Conservation (phyloP, 2,888 invertebrate genomes). For the Ornithoptera alexandrae region DNA sequence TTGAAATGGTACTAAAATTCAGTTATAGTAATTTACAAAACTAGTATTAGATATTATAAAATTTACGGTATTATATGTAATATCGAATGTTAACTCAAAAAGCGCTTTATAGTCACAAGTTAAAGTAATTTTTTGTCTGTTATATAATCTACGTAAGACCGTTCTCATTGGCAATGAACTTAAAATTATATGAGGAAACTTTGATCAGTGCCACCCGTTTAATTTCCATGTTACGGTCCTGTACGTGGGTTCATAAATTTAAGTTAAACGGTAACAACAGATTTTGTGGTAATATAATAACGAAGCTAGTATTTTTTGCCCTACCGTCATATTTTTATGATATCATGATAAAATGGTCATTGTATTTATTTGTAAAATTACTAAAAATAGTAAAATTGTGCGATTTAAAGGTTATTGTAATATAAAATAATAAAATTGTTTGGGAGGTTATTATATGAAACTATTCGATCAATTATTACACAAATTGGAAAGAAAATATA, state of each 20-base stretch:
- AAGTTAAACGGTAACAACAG: constrained; percentile 21
- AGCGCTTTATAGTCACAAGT: not conserved
- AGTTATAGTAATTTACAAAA: not conserved
- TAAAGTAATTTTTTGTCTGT: not conserved
- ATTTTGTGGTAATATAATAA: constrained; percentile 1
- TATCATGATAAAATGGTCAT: not conserved
- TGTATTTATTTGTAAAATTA: too few species aligned
- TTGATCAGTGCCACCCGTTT: constrained; percentile 15
- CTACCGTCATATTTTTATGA: not conserved
- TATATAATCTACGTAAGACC: not conserved
- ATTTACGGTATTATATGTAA: not conserved
- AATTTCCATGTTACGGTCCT: constrained; percentile 23
- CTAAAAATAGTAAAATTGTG: too few species aligned
- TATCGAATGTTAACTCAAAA: not conserved
- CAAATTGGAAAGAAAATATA: too few species aligned
- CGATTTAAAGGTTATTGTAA: too few species aligned
- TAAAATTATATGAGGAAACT: constrained; percentile 27
- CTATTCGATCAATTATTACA: too few species aligned
- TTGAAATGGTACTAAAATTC: not conserved
- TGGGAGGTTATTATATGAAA: too few species aligned
- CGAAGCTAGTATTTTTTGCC: not conserved
- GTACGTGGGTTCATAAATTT: constrained; percentile 19
- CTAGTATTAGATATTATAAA: not conserved
- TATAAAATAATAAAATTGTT: too few species aligned
- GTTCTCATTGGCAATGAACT: constrained; percentile 11